phyloP scores from a whole-genome alignment of 2,797 vertebrate species.

The Phataginus tetradactyla region DNA sequence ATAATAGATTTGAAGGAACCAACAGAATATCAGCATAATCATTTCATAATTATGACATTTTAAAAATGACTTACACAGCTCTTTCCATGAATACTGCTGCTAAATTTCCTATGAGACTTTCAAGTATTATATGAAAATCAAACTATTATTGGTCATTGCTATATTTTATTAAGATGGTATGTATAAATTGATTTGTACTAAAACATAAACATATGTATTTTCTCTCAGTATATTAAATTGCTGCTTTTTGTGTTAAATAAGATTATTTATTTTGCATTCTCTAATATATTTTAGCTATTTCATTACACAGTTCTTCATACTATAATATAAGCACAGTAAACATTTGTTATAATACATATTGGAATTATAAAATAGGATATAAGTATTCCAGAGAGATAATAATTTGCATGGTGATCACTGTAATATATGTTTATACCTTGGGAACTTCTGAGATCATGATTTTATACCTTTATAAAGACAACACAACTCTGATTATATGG shows the following conservation, averaged over 20 bases:
- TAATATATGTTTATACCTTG: not conserved
- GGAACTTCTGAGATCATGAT: not conserved
- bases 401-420: not conserved
- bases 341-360: not conserved
- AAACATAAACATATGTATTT: not conserved
- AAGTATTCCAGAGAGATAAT: not conserved
- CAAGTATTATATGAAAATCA: not conserved
- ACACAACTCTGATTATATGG: not conserved
- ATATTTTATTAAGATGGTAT: not conserved
- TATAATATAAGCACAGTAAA: not conserved
- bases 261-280: not conserved
- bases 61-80: not conserved
- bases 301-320: not conserved
- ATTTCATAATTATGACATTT: not conserved
- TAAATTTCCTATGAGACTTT: not conserved
- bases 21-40: not conserved
- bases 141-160: not conserved
- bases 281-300: not conserved
- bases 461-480: not conserved
- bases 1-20: not conserved
- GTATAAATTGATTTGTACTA: not conserved
- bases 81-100: not conserved
- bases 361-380: not conserved
- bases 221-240: not conserved
- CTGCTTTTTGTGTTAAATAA: not conserved